Evolutionary conservation across 2,797 vertebrate genomes (phyloP).

Genomic region (Scolopax bukidnonensis): DNA sequence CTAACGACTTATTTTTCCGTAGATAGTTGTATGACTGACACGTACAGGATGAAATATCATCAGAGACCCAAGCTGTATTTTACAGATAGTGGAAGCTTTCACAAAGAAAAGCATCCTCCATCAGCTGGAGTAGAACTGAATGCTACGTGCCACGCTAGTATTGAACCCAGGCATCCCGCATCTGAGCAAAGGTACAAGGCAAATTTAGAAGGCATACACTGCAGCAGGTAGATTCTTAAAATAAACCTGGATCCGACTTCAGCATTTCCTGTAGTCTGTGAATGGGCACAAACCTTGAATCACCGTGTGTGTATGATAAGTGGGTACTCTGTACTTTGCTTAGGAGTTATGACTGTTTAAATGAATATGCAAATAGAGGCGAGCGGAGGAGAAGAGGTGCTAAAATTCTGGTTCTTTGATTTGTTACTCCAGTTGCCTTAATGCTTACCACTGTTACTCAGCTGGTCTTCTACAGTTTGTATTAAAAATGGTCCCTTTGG

Average conservation of each 20-base stretch:
- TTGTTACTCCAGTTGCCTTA: constrained; percentile 62
- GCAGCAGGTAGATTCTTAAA: constrained; percentile 45
- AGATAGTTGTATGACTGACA: constrained; percentile 97
- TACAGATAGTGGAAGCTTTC: constrained; percentile 74
- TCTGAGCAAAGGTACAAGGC: constrained; percentile 71
- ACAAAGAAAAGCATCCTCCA: constrained; percentile 75
- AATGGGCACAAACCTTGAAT: background rate
- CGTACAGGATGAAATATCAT: constrained; percentile 93
- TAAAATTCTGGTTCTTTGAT: constrained; percentile 37
- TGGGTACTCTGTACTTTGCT: background rate
- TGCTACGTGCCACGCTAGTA: constrained; percentile 56
- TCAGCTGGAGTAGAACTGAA: constrained; percentile 79
- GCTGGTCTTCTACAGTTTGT: constrained; percentile 11
- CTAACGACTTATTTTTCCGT: constrained; percentile 96
- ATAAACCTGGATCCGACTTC: background rate
- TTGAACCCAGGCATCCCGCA: constrained; percentile 68
- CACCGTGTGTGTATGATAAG: background rate
- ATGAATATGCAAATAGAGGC: constrained; percentile 24
- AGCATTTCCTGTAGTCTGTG: background rate
- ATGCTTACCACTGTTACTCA: constrained; percentile 41
- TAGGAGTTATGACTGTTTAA: background rate
- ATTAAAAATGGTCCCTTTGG: background rate
- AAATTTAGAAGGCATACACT: constrained; percentile 77
- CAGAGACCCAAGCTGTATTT: constrained; percentile 84
- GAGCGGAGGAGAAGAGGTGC: constrained; percentile 49